Evolutionary conservation across 2,888 invertebrate genomes (phyloP).

Genomic region (Pollenia amentaria): DNA sequence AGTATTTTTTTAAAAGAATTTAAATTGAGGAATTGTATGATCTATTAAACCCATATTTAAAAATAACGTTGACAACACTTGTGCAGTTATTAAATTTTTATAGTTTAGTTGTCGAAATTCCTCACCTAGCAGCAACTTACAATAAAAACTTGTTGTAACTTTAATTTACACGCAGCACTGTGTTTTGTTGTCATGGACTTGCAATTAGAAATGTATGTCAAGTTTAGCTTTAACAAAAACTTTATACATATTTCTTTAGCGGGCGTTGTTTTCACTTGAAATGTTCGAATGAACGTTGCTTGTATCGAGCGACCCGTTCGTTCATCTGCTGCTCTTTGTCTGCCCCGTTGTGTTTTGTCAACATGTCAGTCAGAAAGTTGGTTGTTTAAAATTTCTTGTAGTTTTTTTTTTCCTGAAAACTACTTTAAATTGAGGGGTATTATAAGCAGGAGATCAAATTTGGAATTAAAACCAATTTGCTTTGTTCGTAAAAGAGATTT

Average conservation of each 20-base stretch:
- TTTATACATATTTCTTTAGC: constrained; percentile 58
- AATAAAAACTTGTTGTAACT: constrained; percentile 39
- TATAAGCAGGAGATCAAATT: too few species aligned
- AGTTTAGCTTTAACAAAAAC: constrained; percentile 73
- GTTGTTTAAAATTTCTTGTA: constrained; percentile 16
- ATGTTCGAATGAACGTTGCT: constrained; percentile 13
- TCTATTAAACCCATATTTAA: too few species aligned
- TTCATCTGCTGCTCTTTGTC: constrained; percentile 36
- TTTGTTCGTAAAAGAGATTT: too few species aligned
- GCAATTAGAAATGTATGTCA: constrained; percentile 75
- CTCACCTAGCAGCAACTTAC: constrained; percentile 7
- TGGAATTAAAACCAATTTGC: neutral
- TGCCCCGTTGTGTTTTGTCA: constrained; percentile 72
- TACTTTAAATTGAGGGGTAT: too few species aligned
- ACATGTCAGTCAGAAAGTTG: constrained; percentile 68
- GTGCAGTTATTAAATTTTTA: neutral
- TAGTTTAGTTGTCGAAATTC: constrained; percentile 13
- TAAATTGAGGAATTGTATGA: too few species aligned
- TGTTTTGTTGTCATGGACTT: constrained; percentile 68
- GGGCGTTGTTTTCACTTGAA: constrained; percentile 73
- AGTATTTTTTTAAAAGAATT: too few species aligned
- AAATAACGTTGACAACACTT: constrained; percentile 12
- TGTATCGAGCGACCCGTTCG: constrained; percentile 11
- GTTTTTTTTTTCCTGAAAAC: neutral
- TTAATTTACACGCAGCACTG: constrained; percentile 46